These are phyloP conservation scores for Trichonephila inaurata DNA, from an alignment of 1,140 invertebrate genomes.

Conservation along the genomic window DNA sequence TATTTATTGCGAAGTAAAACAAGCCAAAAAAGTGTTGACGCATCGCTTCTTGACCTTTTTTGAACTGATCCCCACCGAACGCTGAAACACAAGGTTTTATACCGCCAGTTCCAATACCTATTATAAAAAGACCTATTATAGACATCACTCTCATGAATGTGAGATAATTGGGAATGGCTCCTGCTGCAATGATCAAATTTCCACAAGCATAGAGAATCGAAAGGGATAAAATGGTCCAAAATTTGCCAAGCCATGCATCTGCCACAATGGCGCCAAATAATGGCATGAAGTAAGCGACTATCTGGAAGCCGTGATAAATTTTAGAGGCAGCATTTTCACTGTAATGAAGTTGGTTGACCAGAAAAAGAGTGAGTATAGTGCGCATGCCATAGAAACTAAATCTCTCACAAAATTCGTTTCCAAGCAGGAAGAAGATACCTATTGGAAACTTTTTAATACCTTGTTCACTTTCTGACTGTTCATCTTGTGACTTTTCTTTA, in stretches of 20 bases:
- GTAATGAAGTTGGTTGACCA: conserved; percentile 86
- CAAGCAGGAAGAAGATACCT: conserved; percentile 94
- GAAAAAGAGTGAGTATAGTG: conserved; percentile 88
- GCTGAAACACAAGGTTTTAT: conserved; percentile 98
- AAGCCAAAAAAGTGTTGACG: conserved; percentile 76
- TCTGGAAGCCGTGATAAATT: conserved; percentile 84
- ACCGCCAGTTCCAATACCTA: conserved; percentile 95
- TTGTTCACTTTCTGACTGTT: not conserved
- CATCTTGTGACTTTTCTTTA: not conserved
- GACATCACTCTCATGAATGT: conserved; percentile 81
- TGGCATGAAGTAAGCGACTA: conserved; percentile 89
- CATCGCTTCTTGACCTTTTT: conserved; percentile 78
- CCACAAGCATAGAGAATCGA: conserved; percentile 94
- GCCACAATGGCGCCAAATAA: conserved; percentile 93
- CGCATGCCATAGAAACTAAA: conserved; percentile 93
- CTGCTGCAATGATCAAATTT: conserved; percentile 87
- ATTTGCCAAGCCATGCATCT: conserved; percentile 93
- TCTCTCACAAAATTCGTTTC: conserved; percentile 97
- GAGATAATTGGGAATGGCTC: conserved; percentile 3
- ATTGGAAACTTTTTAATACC: not conserved
- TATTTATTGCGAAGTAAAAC: conserved; percentile 81
- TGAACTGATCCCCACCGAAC: conserved; percentile 99
- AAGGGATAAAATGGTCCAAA: conserved; percentile 82
- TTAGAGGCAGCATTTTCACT: conserved; percentile 87
- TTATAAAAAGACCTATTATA: conserved; percentile 86